These are phyloP conservation scores for Rhopalosiphum nymphaeae DNA, from an alignment of 2,888 invertebrate species.

Conservation along the genomic window DNA sequence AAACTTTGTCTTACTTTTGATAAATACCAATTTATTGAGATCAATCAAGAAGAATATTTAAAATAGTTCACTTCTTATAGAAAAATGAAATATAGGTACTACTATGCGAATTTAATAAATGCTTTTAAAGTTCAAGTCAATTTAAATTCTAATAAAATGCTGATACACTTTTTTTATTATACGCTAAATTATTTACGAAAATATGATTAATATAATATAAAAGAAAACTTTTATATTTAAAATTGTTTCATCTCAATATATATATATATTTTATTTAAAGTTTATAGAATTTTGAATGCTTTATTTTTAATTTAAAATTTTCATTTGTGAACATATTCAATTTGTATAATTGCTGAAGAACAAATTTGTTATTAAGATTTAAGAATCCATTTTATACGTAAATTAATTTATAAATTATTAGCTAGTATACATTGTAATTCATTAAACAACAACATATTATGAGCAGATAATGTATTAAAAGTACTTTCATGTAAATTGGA, in stretches of 20 bases:
- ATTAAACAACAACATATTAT: too few relatives aligned
- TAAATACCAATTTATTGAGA: not conserved
- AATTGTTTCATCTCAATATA: not conserved
- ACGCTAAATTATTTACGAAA: not conserved
- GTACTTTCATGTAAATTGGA: too few relatives aligned
- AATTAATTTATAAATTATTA: not conserved
- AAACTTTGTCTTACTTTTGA: not conserved
- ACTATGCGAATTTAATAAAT: not conserved
- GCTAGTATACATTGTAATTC: too few relatives aligned
- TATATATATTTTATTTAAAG: not conserved
- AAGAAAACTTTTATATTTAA: not conserved
- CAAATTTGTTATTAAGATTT: not conserved
- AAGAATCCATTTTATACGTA: not conserved
- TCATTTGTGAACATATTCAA: not conserved
- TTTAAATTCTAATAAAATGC: not conserved
- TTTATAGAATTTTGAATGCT: not conserved
- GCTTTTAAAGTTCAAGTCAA: not conserved
- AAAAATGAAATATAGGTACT: not conserved
- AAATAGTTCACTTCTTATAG: not conserved
- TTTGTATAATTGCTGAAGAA: not conserved
- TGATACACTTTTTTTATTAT: not conserved
- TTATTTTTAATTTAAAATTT: not conserved
- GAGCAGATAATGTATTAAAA: too few relatives aligned
- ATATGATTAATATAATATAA: not conserved
- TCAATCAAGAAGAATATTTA: not conserved